These are phyloP conservation scores for Eurois occulta DNA, from an alignment of 2,888 invertebrate species.

Conservation along the genomic window DNA sequence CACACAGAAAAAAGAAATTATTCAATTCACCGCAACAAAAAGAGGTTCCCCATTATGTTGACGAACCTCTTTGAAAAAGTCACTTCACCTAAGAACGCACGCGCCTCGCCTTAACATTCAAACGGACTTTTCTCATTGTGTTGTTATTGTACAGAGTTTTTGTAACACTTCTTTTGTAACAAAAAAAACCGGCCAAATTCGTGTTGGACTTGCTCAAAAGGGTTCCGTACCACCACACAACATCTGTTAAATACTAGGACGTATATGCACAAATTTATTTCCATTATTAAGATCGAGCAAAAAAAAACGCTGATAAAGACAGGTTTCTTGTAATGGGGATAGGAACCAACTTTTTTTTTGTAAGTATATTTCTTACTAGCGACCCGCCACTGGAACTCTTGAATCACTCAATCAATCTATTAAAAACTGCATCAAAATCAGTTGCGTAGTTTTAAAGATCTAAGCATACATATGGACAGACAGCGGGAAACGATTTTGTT, in stretches of 20 bases:
- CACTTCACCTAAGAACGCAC: neutral
- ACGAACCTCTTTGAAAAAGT: conserved; percentile 10
- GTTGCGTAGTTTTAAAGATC: too few relatives aligned
- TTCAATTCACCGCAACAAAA: conserved; percentile 6
- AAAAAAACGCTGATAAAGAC: neutral
- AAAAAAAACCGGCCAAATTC: conserved; percentile 43
- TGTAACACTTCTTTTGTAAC: conserved; percentile 66
- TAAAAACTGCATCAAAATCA: too few relatives aligned
- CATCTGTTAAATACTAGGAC: neutral
- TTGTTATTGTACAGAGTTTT: conserved; percentile 71
- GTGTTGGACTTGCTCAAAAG: neutral
- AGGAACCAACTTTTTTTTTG: neutral
- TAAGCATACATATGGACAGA: too few relatives aligned
- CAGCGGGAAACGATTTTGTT: too few relatives aligned
- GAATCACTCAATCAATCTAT: too few relatives aligned
- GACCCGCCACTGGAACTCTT: too few relatives aligned
- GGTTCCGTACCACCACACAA: neutral
- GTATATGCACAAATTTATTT: neutral
- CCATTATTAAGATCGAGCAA: neutral
- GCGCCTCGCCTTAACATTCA: conserved; percentile 69
- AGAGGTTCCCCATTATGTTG: conserved; percentile 1
- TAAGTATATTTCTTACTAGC: too few relatives aligned
- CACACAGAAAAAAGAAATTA: neutral
- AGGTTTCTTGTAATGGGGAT: neutral
- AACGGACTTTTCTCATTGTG: conserved; percentile 74